These are phyloP conservation scores for Tortrix viridana DNA, from an alignment of 2,888 invertebrate genomes.

Conservation along the genomic window DNA sequence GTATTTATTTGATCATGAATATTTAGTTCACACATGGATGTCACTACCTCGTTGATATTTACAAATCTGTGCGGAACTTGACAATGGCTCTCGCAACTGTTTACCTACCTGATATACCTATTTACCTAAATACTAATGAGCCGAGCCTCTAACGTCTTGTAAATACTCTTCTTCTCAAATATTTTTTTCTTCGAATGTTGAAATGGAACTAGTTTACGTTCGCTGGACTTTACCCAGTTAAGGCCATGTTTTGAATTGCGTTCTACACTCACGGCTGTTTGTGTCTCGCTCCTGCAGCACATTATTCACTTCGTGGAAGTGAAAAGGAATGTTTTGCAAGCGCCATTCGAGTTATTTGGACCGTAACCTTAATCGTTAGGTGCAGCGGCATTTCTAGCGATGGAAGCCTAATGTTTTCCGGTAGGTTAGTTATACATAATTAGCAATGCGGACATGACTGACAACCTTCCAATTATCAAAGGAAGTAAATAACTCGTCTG, in stretches of 20 bases:
- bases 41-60: constrained; percentile 34
- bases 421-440: constrained; percentile 3
- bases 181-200: constrained; percentile 23
- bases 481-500: constrained; percentile 9
- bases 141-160: constrained; percentile 31
- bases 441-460: constrained; percentile 22
- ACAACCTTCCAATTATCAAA: constrained; percentile 9
- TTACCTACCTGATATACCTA: constrained; percentile 34
- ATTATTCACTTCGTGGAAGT: constrained; percentile 11
- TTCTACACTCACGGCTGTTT: constrained; percentile 11
- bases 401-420: constrained; percentile 12
- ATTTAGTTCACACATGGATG: constrained; percentile 36
- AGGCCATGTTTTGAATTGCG: constrained; percentile 41
- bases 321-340: constrained; percentile 30
- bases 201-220: constrained; percentile 23
- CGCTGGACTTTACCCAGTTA: constrained; percentile 34
- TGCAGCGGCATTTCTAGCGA: constrained; percentile 10
- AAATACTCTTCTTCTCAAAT: constrained; percentile 35
- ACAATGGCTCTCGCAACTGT: constrained; percentile 24
- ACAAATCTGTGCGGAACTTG: constrained; percentile 36
- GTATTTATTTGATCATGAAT: constrained; percentile 26
- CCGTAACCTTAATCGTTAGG: constrained; percentile 31
- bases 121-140: constrained; percentile 38
- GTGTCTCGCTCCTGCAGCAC: constrained; percentile 18
- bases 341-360: constrained; percentile 23